phyloP scores from a whole-genome alignment of 2,113 vertebrate species.

The Tragelaphus imberbis region DNA sequence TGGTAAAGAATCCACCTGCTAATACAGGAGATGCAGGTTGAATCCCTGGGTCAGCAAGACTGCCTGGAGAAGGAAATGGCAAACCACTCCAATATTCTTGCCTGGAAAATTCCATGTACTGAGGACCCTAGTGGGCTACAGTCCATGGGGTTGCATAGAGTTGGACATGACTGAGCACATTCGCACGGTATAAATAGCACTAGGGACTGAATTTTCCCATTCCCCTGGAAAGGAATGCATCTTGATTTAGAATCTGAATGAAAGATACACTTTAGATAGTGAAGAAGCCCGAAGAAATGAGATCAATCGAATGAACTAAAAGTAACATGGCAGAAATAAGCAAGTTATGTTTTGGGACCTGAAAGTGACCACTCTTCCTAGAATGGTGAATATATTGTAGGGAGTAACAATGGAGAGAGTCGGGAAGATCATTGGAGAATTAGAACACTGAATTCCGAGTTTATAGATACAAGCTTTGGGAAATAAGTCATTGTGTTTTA shows the following conservation, averaged over 20 bases:
- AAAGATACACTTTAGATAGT: background rate
- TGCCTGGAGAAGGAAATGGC: background rate
- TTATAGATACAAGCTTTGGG: background rate
- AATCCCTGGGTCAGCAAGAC: background rate
- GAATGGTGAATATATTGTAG: background rate
- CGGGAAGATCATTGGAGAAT: background rate
- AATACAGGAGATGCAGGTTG: background rate
- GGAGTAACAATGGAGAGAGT: background rate
- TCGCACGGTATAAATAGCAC: background rate
- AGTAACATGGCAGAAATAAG: background rate
- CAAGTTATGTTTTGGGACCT: background rate
- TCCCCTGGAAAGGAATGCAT: background rate
- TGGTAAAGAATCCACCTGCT: background rate
- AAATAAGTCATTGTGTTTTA: background rate
- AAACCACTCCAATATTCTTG: background rate
- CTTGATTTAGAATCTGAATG: background rate
- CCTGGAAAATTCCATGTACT: background rate
- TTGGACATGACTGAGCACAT: background rate
- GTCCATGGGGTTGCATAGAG: background rate
- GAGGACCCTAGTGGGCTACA: background rate
- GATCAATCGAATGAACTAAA: background rate
- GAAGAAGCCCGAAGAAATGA: background rate
- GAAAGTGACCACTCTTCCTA: background rate
- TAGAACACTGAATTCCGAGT: background rate
- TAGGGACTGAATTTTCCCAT: background rate